These are phyloP conservation scores for Coracias cyanogaster DNA, from an alignment of 2,797 vertebrate genomes.

Conservation along the genomic window DNA sequence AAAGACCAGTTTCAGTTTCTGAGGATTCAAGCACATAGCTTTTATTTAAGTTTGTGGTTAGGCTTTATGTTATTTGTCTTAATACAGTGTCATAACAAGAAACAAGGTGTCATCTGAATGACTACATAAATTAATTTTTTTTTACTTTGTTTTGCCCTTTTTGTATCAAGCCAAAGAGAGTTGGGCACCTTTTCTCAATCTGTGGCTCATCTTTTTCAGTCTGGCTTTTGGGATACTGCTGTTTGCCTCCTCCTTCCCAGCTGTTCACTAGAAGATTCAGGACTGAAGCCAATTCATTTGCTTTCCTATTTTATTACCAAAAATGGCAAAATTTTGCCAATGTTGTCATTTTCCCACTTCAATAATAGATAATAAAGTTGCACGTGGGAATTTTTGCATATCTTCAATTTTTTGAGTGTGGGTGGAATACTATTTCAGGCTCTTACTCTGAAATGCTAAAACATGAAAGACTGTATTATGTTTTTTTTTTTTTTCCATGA, in stretches of 20 bases:
- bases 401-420: slow-evolving; percentile 58
- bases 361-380: slow-evolving; percentile 69
- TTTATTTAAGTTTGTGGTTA: not conserved
- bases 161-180: not conserved
- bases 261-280: slow-evolving; percentile 43
- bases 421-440: slow-evolving; percentile 65
- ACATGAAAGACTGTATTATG: slow-evolving; percentile 51
- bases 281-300: slow-evolving; percentile 49
- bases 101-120: not conserved
- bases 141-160: not conserved
- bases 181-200: not conserved
- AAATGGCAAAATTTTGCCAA: slow-evolving; percentile 68
- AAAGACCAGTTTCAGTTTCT: not conserved
- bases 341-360: slow-evolving; percentile 64
- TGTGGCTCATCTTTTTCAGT: not conserved
- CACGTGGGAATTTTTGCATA: slow-evolving; percentile 58
- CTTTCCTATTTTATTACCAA: slow-evolving; percentile 68
- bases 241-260: slow-evolving; percentile 61
- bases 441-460: slow-evolving; percentile 63
- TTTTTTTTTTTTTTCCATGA: not conserved
- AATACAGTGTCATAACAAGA: not conserved
- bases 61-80: not conserved
- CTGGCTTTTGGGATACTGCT: slow-evolving; percentile 46
- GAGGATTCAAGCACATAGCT: not conserved
- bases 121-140: not conserved